Evolutionary conservation across 2,797 vertebrate species (phyloP).

Genomic region (Characodon lateralis): DNA sequence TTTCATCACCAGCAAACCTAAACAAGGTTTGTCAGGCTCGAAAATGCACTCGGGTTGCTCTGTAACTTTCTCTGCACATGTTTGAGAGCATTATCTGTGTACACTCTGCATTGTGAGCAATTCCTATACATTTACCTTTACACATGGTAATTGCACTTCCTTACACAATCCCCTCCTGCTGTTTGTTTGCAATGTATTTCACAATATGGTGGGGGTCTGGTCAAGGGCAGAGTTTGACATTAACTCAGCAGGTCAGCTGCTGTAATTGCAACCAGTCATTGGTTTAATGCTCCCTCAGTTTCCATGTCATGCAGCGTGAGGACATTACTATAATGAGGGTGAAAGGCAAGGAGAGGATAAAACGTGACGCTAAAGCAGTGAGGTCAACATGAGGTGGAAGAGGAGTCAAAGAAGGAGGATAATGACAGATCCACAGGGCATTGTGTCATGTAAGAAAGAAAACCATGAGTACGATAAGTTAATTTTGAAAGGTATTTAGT

Average conservation of each 20-base stretch:
- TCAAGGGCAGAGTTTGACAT: slow-evolving; percentile 64
- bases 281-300: slow-evolving; percentile 59
- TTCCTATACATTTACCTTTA: slow-evolving; percentile 28
- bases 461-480: slow-evolving; percentile 5
- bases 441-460: slow-evolving; percentile 7
- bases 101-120: not conserved
- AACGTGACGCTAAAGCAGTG: slow-evolving; percentile 11
- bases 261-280: slow-evolving; percentile 65
- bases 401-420: slow-evolving; percentile 6
- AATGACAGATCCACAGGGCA: slow-evolving; percentile 15
- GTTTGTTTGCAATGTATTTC: slow-evolving; percentile 50
- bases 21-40: slow-evolving; percentile 79
- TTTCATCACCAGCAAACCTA: slow-evolving; percentile 75
- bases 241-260: slow-evolving; percentile 61
- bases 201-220: slow-evolving; percentile 38
- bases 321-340: slow-evolving; percentile 66
- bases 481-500: slow-evolving; percentile 5
- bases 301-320: slow-evolving; percentile 38
- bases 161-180: not conserved
- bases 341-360: slow-evolving; percentile 19
- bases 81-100: not conserved
- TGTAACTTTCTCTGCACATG: slow-evolving; percentile 50
- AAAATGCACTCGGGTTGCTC: slow-evolving; percentile 72
- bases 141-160: not conserved
- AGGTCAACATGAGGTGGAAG: slow-evolving; percentile 35